These are phyloP conservation scores for Phrynocephalus vlangalii DNA, from an alignment of 2,797 vertebrate genomes.

Conservation along the genomic window DNA sequence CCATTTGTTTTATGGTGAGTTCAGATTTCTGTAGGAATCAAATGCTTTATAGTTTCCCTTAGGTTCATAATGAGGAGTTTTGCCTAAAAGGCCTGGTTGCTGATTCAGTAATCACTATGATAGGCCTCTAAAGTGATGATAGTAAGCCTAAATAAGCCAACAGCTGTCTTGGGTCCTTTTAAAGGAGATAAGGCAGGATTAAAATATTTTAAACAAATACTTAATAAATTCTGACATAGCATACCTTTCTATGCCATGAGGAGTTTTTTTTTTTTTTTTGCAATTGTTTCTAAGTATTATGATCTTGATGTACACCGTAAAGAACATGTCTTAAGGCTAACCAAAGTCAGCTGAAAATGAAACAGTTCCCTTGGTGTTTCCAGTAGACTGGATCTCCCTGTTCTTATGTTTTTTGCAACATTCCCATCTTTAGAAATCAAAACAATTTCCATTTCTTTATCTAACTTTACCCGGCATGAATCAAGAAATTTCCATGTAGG, in stretches of 20 bases:
- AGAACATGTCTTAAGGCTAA: not conserved
- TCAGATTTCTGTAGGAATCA: not conserved
- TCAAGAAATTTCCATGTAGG: not conserved
- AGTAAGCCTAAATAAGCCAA: too few relatives aligned
- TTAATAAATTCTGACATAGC: slow-evolving; percentile 23
- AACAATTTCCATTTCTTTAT: not conserved
- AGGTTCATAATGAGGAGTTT: not conserved
- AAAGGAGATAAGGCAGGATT: too few relatives aligned
- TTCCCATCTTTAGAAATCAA: not conserved
- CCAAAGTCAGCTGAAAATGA: slow-evolving; percentile 16
- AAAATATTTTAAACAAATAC: not conserved
- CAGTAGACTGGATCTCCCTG: not conserved
- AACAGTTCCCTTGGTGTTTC: slow-evolving; percentile 7
- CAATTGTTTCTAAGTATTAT: fast-evolving
- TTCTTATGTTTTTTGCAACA: not conserved
- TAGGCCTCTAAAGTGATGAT: slow-evolving; percentile 23
- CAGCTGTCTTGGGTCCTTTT: too few relatives aligned
- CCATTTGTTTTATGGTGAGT: not conserved
- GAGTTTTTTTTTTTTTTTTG: slow-evolving; percentile 15
- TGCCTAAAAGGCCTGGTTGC: slow-evolving; percentile 1
- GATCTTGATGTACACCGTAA: not conserved
- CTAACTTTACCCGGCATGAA: not conserved
- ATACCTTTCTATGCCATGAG: not conserved
- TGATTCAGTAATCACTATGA: not conserved
- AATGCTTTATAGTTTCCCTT: slow-evolving; percentile 10